Evolutionary conservation across 2,888 invertebrate species (phyloP).

Genomic region (Melanargia galathea): DNA sequence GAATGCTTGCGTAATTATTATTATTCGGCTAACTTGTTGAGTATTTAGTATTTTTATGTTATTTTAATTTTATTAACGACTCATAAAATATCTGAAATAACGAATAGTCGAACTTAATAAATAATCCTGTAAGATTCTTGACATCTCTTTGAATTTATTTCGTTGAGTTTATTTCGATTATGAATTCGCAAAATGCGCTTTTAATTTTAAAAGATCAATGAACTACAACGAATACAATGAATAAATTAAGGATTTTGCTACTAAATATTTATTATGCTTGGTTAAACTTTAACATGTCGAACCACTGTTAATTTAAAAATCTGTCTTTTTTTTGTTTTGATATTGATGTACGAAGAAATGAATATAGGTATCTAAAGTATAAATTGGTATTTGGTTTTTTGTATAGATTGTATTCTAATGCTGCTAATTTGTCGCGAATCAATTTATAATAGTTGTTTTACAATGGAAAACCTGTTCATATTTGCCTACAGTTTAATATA

Average conservation of each 20-base stretch:
- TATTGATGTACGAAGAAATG: too few relatives aligned
- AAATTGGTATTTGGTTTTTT: too few relatives aligned
- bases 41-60: neutral
- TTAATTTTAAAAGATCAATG: neutral
- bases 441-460: too few relatives aligned
- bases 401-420: too few relatives aligned
- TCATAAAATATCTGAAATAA: neutral
- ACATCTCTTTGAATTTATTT: neutral
- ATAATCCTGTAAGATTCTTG: neutral
- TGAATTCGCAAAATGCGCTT: neutral
- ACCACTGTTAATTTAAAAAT: too few relatives aligned
- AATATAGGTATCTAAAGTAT: too few relatives aligned
- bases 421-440: too few relatives aligned
- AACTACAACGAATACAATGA: too few relatives aligned
- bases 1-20: constrained; percentile 4
- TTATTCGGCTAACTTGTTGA: constrained; percentile 23
- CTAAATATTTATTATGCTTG: neutral
- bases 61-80: neutral
- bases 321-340: too few relatives aligned
- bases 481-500: neutral
- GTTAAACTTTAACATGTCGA: too few relatives aligned
- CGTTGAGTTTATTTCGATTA: neutral
- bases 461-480: neutral
- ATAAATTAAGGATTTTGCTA: neutral
- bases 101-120: neutral